phyloP scores from a whole-genome alignment of 1,140 invertebrate species.

The Aphaenogaster floridana region DNA sequence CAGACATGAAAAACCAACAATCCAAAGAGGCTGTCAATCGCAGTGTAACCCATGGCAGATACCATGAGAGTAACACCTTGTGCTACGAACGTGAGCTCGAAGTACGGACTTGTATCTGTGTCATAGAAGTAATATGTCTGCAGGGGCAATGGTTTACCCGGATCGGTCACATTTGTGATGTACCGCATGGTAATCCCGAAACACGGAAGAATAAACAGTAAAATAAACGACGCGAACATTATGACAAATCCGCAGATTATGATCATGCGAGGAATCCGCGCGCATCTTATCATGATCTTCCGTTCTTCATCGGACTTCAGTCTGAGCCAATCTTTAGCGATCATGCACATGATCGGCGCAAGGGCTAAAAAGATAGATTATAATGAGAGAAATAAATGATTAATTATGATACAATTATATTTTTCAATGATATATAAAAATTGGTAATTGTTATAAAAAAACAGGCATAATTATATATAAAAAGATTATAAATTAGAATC shows the following conservation, averaged over 20 bases:
- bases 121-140: constrained; percentile 47
- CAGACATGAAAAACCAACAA: constrained; percentile 45
- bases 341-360: constrained; percentile 25
- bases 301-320: constrained; percentile 20
- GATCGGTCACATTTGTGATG: constrained; percentile 21
- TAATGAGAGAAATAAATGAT: background rate
- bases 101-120: constrained; percentile 36
- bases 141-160: constrained; percentile 35
- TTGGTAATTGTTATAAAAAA: background rate
- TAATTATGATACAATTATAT: background rate
- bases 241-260: constrained; percentile 9
- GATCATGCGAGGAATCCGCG: constrained; percentile 16
- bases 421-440: background rate
- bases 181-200: constrained; percentile 30
- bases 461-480: background rate
- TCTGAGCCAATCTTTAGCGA: constrained; percentile 52
- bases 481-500: background rate
- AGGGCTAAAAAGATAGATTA: constrained; percentile 42
- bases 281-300: constrained; percentile 21
- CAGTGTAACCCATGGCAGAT: constrained; percentile 22
- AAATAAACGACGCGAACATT: background rate
- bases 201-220: constrained; percentile 19
- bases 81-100: constrained; percentile 30
- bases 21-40: constrained; percentile 53
- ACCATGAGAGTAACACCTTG: constrained; percentile 27